These are phyloP conservation scores for Poecilia picta DNA, from an alignment of 2,797 vertebrate species.

Conservation along the genomic window DNA sequence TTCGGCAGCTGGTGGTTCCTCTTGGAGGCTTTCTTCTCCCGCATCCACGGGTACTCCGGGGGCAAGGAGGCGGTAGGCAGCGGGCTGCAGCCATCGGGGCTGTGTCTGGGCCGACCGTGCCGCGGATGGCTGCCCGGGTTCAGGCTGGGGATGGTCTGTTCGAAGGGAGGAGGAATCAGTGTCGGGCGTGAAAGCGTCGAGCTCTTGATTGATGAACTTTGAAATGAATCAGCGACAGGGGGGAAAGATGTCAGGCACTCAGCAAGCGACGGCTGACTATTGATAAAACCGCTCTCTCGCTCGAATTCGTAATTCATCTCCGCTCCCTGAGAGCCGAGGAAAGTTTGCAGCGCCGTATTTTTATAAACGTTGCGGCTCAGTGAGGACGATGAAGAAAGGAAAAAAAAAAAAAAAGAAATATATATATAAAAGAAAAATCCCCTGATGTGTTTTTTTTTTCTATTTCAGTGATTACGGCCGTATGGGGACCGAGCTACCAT, in stretches of 20 bases:
- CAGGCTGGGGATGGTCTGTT: constrained; percentile 99
- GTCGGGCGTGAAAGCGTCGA: constrained; percentile 99
- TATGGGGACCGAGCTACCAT: constrained; percentile 99
- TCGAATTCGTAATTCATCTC: constrained; percentile 99
- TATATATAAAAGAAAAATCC: constrained; percentile 83
- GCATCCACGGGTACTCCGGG: constrained; percentile 99
- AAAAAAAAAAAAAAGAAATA: constrained; percentile 66
- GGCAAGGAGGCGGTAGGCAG: constrained; percentile 92
- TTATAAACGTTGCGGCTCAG: constrained; percentile 91
- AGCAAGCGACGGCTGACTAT: constrained; percentile 99
- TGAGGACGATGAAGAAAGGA: constrained; percentile 75
- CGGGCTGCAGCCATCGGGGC: constrained; percentile 92
- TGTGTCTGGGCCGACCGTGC: constrained; percentile 96
- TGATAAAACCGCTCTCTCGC: constrained; percentile 99
- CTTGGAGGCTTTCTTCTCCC: constrained; percentile 99
- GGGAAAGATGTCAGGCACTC: constrained; percentile 99
- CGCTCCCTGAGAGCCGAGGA: constrained; percentile 86
- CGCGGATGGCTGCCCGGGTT: constrained; percentile 98
- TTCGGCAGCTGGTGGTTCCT: constrained; percentile 88
- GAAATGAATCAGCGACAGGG: constrained; percentile 99
- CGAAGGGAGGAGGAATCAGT: constrained; percentile 99
- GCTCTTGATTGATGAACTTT: constrained; percentile 99
- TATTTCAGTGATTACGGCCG: constrained; percentile 99
- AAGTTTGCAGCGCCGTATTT: constrained; percentile 93
- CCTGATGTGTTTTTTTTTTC: constrained; percentile 83